Evolutionary conservation across 2,888 invertebrate species (phyloP).

Genomic region (Agrochola lota): DNA sequence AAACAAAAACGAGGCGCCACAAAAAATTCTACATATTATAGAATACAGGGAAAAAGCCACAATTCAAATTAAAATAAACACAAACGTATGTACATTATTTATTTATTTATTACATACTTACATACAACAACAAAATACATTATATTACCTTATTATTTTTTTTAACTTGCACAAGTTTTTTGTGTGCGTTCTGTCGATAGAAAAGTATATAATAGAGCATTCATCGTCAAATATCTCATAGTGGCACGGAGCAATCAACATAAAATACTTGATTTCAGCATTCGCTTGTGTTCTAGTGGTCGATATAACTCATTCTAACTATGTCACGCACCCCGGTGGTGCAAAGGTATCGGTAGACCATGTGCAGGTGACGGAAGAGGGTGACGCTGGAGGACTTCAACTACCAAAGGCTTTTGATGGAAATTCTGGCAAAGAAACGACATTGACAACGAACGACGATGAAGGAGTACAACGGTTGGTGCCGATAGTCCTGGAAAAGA

Average conservation of each 20-base stretch:
- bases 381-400: neutral
- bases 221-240: neutral
- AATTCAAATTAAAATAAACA: neutral
- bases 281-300: neutral
- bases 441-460: neutral
- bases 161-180: neutral
- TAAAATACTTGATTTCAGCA: neutral
- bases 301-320: neutral
- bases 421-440: neutral
- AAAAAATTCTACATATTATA: neutral
- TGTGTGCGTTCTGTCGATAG: neutral
- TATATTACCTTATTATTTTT: neutral
- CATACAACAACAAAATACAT: neutral
- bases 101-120: too few species aligned
- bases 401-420: neutral
- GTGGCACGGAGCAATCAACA: neutral
- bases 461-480: neutral
- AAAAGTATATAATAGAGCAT: neutral
- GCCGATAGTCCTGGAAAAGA: neutral
- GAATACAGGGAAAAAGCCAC: conserved; percentile 4
- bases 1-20: neutral
- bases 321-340: neutral
- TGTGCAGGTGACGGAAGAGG: neutral
- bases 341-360: neutral
- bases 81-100: neutral